A percentile compares a stretch with the other conserved stretches of the same genome.
These are phyloP conservation scores for Archips crataeganus DNA, from an alignment of 2,888 invertebrate genomes.

Conservation along the genomic window DNA sequence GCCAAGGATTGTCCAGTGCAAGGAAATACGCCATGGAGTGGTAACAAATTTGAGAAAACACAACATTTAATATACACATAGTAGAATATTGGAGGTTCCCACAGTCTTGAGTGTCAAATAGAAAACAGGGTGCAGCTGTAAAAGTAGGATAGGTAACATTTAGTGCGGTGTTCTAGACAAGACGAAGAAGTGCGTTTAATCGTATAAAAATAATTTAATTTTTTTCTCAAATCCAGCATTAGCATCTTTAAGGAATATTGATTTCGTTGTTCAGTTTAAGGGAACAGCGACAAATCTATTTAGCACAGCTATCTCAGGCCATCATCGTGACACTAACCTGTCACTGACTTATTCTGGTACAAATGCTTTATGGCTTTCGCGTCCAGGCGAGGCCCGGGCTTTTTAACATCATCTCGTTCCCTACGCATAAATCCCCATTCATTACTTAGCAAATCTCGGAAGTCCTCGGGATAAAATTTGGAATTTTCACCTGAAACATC, in stretches of 20 bases:
- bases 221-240: slow-evolving; percentile 55
- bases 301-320: slow-evolving; percentile 69
- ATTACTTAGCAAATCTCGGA: slow-evolving; percentile 87
- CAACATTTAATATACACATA: slow-evolving; percentile 55
- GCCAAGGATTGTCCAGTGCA: slow-evolving; percentile 25
- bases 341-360: slow-evolving; percentile 81
- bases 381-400: slow-evolving; percentile 95
- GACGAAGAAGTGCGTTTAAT: slow-evolving; percentile 70
- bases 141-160: slow-evolving; percentile 67
- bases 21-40: slow-evolving; percentile 13
- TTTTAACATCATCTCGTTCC: slow-evolving; percentile 96
- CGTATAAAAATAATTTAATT: slow-evolving; percentile 56
- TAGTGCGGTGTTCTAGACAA: slow-evolving; percentile 76
- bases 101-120: slow-evolving; percentile 60
- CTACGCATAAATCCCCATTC: slow-evolving; percentile 94
- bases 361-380: slow-evolving; percentile 86
- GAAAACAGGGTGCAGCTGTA: slow-evolving; percentile 67
- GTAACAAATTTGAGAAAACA: slow-evolving; percentile 43
- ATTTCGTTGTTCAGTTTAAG: slow-evolving; percentile 55
- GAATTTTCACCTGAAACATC: slow-evolving; percentile 85
- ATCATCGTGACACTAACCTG: slow-evolving; percentile 84
- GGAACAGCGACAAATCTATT: slow-evolving; percentile 68
- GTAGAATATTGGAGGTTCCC: slow-evolving; percentile 53
- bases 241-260: slow-evolving; percentile 50
- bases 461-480: slow-evolving; percentile 80